Evolutionary conservation across 2,888 invertebrate genomes (phyloP), one percentile per base, ranked within the genome.

Genomic region (Ochropleura plecta): DNA sequence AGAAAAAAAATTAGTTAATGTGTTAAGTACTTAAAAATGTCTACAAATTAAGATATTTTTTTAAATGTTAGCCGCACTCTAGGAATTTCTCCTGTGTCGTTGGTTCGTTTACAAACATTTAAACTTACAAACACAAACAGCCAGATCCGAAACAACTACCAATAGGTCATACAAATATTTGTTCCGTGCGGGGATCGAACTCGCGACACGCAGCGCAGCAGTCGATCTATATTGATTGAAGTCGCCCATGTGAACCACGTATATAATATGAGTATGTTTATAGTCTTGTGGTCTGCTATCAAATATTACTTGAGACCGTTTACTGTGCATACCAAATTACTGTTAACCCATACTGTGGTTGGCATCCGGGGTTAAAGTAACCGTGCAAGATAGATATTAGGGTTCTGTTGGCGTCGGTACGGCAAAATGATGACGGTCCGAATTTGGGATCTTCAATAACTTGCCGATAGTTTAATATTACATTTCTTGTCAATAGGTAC

Each of bases 401-500:
- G 46, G 59, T 16, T 9, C 14, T 20, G 16, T 55, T 44, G 48
- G 62, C 40, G 16, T 55, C 48, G 48, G 62, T 18, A 49, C 67
- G 70, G 66, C 49, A 55, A 67, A 75, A 57, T 53, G 20, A 76
- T 76, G 72, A 49, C 44, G 60, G 70, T n/a, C 40, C 16, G 3
- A 73, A 76, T 72, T 64, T 65, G 12, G 48, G 9, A n/a, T 53
- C 48, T 53, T 70, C 62, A 30, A 72, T 69, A 70, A 79, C 30
- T 75, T 75, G n/a, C 14, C 18, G 12, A 57, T 70, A 59, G 51
- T 76, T 55, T 69, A 55, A 63, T 69, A 76, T 75, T 63, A 30
- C 48, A 76, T 69, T 75, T 69, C 69, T 57, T 76, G 76, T 44
- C 46, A n/a, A n/a, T n/a, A n/a, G n/a, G n/a, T n/a, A n/a, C n/a